Evolutionary conservation across 2,888 invertebrate species (phyloP), one percentile per base, ranked within the genome.

Genomic region (Petrophora chlorosata): DNA sequence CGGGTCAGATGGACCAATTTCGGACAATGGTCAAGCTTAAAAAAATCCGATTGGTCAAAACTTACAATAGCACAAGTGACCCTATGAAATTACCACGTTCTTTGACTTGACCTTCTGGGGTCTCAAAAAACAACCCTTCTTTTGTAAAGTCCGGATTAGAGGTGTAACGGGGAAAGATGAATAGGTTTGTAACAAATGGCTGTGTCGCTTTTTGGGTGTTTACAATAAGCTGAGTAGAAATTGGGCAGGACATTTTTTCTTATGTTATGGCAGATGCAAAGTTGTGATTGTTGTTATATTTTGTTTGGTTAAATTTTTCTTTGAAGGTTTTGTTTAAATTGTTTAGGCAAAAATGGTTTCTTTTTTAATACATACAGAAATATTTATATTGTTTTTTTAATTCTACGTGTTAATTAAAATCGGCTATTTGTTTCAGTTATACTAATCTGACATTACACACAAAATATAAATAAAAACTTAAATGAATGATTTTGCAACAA

Each of bases 1-100:
- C 61, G 79, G 89, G 88, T 89, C 86, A 85, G 79, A 82, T 85
- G 84, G 85, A 84, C 86, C 85, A 79, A 65, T 61, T 17, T 71
- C 52, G 73, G 70, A 82, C 81, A 85, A 84, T 76, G 73, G 76
- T 76, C 55, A 72, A 64, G 62, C 55, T 50, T 56, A 85, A 83
- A 82, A 82, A 83, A 77, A 61, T 66, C 63, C 70, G 73, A 86
- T 87, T 87, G 88, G 87, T 73, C 72, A 66, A 63, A 64, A 51
- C 41, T 62, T 19, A 77, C 75, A 85, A 85, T 76, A 68, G 67
- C 56, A 44, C 32, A 45, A 52, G 30, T 82, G 79, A 82, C 86
- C 86, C 82, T 38, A 70, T 71, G 50, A 62, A 79, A 79, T 82
- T 77, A 73, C 56, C 59, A 61, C 23, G 34, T 44, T 63, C 61